Percentiles rank a stretch among this genome's conserved stretches.
Evolutionary conservation across 2,797 vertebrate genomes (phyloP).

Genomic region (Philypnodon macrostomus): DNA sequence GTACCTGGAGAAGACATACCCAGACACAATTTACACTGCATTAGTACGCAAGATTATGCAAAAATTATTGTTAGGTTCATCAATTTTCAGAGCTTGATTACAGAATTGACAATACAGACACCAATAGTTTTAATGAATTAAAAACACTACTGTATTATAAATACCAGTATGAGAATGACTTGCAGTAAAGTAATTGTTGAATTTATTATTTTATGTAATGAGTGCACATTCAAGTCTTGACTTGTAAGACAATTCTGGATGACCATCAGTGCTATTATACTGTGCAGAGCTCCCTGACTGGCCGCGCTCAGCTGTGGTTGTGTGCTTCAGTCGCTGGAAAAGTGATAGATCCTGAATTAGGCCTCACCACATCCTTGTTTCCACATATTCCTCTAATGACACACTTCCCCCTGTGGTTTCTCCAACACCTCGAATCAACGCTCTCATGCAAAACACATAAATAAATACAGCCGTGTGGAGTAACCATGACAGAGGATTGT

Average conservation of each 20-base stretch:
- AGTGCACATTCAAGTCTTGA: not conserved
- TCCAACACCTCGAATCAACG: constrained; percentile 25
- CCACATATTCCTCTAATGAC: constrained; percentile 62
- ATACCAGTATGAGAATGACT: not conserved
- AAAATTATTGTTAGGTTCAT: no score
- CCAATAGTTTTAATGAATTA: no score
- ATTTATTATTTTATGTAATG: constrained; percentile 2
- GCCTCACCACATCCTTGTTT: constrained; percentile 66
- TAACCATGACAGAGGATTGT: no score
- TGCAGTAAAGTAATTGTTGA: not conserved
- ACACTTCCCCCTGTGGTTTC: constrained; percentile 42
- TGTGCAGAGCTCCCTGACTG: constrained; percentile 6
- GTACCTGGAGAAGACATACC: no score
- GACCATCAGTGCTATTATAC: not conserved
- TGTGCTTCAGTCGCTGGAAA: constrained; percentile 29
- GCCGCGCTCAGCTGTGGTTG: no score
- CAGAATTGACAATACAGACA: no score
- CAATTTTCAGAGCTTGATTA: no score
- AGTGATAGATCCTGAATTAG: constrained; percentile 48
- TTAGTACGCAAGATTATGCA: no score
- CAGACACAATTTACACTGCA: no score
- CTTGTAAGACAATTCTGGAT: not conserved
- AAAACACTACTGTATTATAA: no score
- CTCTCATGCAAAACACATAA: constrained; percentile 16
- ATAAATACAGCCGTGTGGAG: constrained; percentile 10